Evolutionary conservation across 2,113 vertebrate species (phyloP).

Genomic region (Haplochromis vanheusdeni): DNA sequence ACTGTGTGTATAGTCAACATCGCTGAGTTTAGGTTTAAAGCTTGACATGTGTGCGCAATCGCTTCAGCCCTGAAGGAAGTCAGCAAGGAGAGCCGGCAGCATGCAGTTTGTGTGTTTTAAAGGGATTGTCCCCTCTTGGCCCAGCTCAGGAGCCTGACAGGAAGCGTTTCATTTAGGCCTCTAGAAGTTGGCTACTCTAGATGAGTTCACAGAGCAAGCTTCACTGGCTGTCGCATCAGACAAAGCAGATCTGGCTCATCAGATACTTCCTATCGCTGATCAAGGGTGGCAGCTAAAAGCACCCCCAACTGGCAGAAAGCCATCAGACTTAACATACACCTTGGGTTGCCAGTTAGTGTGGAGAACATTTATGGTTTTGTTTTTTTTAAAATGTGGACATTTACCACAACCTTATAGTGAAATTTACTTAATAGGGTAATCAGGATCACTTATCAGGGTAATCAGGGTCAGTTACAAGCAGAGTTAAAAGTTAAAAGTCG

Average conservation of each 20-base stretch:
- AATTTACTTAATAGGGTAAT: not conserved
- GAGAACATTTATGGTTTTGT: not conserved
- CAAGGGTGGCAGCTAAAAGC: constrained; percentile 38
- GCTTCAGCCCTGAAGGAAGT: not conserved
- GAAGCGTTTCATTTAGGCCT: not conserved
- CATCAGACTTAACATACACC: constrained; percentile 4
- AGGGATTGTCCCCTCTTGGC: not conserved
- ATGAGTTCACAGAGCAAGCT: constrained; percentile 24
- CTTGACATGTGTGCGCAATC: not conserved
- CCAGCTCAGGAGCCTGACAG: not conserved
- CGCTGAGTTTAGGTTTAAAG: constrained; percentile 16
- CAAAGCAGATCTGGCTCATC: constrained; percentile 38
- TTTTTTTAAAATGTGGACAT: not conserved
- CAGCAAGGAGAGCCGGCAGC: not conserved
- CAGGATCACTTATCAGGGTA: not conserved
- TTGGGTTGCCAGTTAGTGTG: not conserved
- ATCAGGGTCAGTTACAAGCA: not conserved
- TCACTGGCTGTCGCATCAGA: constrained; percentile 32
- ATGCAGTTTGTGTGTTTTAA: constrained; percentile 7
- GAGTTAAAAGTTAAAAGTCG: too few species aligned
- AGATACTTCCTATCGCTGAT: constrained; percentile 54
- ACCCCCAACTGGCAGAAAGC: constrained; percentile 5
- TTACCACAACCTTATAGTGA: not conserved
- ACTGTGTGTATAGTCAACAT: constrained; percentile 57
- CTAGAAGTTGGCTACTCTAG: not conserved